Conservation (phyloP, 2,888 invertebrate genomes). For the Meganola albula region DNA sequence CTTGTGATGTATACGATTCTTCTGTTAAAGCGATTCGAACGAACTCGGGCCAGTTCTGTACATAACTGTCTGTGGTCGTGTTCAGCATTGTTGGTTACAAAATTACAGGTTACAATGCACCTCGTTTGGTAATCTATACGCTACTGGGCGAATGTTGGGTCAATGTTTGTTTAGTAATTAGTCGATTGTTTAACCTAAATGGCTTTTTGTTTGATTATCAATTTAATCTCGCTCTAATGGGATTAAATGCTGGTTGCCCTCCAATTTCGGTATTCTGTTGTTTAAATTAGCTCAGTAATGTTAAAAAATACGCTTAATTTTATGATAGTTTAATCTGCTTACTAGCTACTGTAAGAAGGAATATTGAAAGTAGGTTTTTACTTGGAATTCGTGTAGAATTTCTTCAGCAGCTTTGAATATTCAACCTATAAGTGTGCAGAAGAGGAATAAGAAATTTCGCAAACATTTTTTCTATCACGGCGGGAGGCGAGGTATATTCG, state of each 20-base stretch:
- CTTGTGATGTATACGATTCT: constrained; percentile 14
- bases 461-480: too few relatives aligned
- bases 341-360: too few relatives aligned
- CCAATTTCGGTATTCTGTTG: neutral
- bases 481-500: too few relatives aligned
- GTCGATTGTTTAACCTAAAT: constrained; percentile 24
- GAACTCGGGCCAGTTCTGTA: constrained; percentile 20
- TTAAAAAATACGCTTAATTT: too few relatives aligned
- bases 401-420: too few relatives aligned
- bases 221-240: constrained; percentile 25
- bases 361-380: too few relatives aligned
- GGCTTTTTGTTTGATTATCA: constrained; percentile 32
- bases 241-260: constrained; percentile 18
- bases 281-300: too few relatives aligned
- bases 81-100: constrained; percentile 11
- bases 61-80: constrained; percentile 7
- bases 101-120: constrained; percentile 12
- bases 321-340: too few relatives aligned
- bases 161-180: constrained; percentile 27
- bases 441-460: too few relatives aligned
- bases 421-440: too few relatives aligned
- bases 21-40: constrained; percentile 16
- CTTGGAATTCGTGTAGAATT: too few relatives aligned
- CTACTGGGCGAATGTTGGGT: constrained; percentile 17
- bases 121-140: constrained; percentile 1